Conservation (phyloP, 2,113 vertebrate species). For the Aleadryas rufinucha region DNA sequence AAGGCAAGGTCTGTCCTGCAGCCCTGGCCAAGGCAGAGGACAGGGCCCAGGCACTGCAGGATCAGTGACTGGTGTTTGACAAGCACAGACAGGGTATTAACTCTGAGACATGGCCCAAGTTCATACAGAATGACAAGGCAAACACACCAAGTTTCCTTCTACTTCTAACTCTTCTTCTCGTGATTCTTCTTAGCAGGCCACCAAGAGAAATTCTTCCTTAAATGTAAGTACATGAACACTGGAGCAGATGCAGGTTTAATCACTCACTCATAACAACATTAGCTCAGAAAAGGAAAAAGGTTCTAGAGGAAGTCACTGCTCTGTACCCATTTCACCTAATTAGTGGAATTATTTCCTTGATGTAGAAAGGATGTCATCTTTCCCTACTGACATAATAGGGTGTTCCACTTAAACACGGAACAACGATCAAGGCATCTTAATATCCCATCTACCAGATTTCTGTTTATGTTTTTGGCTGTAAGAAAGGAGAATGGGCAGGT, state of each 20-base stretch:
- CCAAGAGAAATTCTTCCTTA: background rate
- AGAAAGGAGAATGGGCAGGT: background rate
- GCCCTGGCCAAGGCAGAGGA: background rate
- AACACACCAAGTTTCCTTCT: background rate
- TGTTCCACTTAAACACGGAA: background rate
- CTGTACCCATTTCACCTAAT: background rate
- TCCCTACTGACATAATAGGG: background rate
- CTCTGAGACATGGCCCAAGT: background rate
- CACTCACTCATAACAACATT: background rate
- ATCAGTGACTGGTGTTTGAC: background rate
- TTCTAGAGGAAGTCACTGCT: background rate
- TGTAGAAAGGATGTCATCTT: background rate
- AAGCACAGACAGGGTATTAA: background rate
- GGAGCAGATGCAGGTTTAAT: background rate
- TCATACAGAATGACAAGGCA: background rate
- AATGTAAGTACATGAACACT: background rate
- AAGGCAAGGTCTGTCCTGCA: background rate
- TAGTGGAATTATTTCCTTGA: conserved; percentile 16
- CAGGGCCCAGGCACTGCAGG: background rate
- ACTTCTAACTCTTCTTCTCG: background rate
- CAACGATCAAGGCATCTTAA: background rate
- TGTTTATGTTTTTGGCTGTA: background rate
- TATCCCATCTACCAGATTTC: background rate
- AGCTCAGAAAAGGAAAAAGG: background rate
- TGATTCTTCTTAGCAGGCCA: background rate